Conservation (phyloP, 2,797 vertebrate species). For the Meriones psammophilus region DNA sequence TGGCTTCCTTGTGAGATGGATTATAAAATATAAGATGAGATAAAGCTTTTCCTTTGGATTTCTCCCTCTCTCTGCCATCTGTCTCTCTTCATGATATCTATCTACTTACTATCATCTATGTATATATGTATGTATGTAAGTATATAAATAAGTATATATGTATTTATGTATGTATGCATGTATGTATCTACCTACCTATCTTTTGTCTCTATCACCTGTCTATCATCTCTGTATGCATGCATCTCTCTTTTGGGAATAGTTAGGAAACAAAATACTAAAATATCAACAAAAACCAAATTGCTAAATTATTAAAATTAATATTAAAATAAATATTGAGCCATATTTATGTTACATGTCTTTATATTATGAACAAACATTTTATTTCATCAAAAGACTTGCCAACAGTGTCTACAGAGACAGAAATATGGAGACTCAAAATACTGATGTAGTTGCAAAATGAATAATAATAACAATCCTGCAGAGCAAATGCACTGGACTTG, state of each 20-base stretch:
- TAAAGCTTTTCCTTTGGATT: background rate
- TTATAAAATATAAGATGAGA: background rate
- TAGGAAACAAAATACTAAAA: conserved; percentile 30
- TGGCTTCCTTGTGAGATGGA: background rate
- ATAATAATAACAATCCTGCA: background rate
- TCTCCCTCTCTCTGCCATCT: background rate
- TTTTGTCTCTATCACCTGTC: background rate
- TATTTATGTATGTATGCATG: background rate
- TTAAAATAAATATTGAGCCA: background rate
- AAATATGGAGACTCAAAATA: background rate
- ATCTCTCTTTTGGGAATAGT: background rate
- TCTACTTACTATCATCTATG: background rate
- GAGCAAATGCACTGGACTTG: background rate
- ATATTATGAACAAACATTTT: conserved; percentile 41
- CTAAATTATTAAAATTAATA: too few species aligned
- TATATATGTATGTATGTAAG: background rate
- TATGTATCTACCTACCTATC: background rate
- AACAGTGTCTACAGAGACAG: background rate
- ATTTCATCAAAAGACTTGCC: background rate
- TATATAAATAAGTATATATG: background rate
- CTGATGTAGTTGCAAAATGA: background rate
- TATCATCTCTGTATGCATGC: background rate
- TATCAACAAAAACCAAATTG: too few species aligned
- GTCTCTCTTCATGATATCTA: too few species aligned
- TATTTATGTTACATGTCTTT: background rate